Base-by-base conservation (phyloP, 2,797 vertebrate species). In the Peromyscus aztecus region DNA sequence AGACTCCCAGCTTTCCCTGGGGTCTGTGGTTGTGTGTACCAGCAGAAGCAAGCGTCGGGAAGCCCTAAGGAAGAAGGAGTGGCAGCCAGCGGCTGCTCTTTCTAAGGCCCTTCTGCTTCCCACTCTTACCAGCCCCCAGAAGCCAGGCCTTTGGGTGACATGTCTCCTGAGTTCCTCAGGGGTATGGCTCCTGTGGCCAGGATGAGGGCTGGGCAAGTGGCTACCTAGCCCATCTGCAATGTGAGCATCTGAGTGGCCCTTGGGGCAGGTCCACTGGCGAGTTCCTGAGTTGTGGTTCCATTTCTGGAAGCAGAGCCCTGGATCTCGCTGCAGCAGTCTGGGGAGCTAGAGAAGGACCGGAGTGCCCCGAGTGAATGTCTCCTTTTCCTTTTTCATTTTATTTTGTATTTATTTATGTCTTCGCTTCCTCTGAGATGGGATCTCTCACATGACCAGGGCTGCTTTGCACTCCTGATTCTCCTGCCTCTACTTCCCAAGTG, bases 81-180 rank as follows among this genome's bases (percentile, higher is more conserved):
- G 52, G 5, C n/a, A 11, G 71, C 37, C 86, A 43, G 14, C 4
- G 37, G 16, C n/a, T 40, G 52, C 52, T 75, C 40, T 63, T 98
- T 96, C 95, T 96, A 97, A 93, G 93, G 97, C 96, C 91, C 96
- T 97, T 97, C 97, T 89, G 97, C 97, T 49, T 97, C 63, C 97
- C 95, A 95, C 97, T 97, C 97, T 97, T 90, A 91, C 94, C 78
- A 86, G 31, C 94, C 97, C 96, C 93, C 97, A 98, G 94, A 96
- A 96, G 94, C 93, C 90, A 10, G 96, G 96, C 95, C 94, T 69
- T 43, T 95, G 92, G 96, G 93, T 96, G 97, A 94, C 17, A 11
- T 34, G 46, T n/a, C 61, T 14, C 37, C 46, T 11, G 34, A 40
- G 29, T 31, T 76, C 67, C n/a, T 69, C 27, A 24, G 49, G 34